These are phyloP conservation scores for Arctopsyche grandis DNA, from an alignment of 1,140 invertebrate genomes.

Conservation along the genomic window DNA sequence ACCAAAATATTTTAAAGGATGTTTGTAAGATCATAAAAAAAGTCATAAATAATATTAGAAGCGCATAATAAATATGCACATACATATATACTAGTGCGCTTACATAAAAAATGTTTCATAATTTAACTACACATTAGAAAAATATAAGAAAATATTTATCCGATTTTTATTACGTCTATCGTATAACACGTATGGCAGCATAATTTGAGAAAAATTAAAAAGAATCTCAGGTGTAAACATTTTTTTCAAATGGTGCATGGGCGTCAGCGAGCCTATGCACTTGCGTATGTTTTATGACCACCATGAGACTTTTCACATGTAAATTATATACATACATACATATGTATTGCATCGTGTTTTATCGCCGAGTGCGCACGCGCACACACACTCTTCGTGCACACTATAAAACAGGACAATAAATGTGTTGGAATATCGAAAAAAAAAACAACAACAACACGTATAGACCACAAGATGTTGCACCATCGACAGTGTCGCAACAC, in stretches of 20 bases:
- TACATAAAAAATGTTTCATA: too few species aligned
- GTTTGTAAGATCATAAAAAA: too few species aligned
- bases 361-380: neutral
- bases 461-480: too few species aligned
- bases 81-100: too few species aligned
- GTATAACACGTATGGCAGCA: too few species aligned
- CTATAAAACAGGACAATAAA: slow-evolving; percentile 36
- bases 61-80: too few species aligned
- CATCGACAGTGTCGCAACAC: neutral
- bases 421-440: neutral
- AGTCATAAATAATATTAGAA: too few species aligned
- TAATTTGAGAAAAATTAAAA: neutral
- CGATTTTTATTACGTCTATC: too few species aligned
- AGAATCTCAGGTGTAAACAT: neutral
- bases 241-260: neutral
- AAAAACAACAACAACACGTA: too few species aligned
- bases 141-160: too few species aligned
- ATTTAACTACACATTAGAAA: too few species aligned
- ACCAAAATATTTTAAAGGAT: too few species aligned
- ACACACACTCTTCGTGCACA: neutral
- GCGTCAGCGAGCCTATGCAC: neutral
- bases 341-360: slow-evolving; percentile 21
- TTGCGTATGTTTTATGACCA: slow-evolving; percentile 18
- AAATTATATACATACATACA: slow-evolving; percentile 24
- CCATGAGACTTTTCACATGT: slow-evolving; percentile 36